A percentile compares a stretch with the other conserved stretches of the same genome.
phyloP scores from a whole-genome alignment of 2,113 vertebrate species.

The Megaceryle maxima region DNA sequence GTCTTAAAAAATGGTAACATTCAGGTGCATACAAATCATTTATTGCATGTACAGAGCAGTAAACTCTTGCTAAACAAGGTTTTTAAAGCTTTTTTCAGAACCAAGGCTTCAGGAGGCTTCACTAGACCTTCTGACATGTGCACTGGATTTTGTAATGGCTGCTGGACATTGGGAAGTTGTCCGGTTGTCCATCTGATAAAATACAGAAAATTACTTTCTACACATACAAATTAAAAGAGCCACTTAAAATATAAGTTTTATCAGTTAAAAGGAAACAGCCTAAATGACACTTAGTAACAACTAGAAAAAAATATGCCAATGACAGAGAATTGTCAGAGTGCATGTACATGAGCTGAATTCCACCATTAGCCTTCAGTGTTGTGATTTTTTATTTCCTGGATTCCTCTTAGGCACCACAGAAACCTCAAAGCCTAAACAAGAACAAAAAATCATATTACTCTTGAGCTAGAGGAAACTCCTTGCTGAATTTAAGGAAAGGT shows the following conservation, averaged over 20 bases:
- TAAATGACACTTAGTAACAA: not conserved
- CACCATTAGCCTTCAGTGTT: not conserved
- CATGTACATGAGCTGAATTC: not conserved
- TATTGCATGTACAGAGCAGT: not conserved
- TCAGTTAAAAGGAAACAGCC: not conserved
- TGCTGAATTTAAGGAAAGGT: not conserved
- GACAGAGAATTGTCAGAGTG: not conserved
- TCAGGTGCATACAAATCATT: slow-evolving; percentile 23
- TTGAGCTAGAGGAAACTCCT: not conserved
- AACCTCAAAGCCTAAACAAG: not conserved
- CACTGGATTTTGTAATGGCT: not conserved
- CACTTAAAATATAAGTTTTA: not conserved
- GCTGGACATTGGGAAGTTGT: not conserved
- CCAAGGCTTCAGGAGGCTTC: not conserved
- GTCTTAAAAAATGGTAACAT: not conserved
- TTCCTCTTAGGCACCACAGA: not conserved
- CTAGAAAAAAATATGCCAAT: not conserved
- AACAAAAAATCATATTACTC: not conserved
- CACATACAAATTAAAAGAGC: not conserved
- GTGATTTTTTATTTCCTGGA: not conserved
- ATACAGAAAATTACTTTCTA: not conserved
- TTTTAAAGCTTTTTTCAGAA: not conserved
- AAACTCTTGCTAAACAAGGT: not conserved
- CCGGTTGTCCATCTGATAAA: not conserved
- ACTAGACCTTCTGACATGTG: not conserved